phyloP scores from a whole-genome alignment of 2,888 invertebrate species.

The Rotaria socialis region DNA sequence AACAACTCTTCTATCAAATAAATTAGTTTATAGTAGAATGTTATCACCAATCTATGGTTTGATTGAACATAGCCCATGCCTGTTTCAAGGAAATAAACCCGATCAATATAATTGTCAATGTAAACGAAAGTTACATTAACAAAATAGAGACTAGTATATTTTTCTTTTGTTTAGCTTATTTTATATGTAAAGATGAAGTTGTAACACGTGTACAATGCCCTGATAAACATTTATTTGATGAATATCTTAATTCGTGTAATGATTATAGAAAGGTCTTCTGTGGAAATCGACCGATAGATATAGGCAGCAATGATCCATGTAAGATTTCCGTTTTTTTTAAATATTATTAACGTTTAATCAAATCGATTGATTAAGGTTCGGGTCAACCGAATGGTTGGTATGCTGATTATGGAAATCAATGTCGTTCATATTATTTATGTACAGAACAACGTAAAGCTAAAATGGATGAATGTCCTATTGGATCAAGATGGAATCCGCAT shows the following conservation, averaged over 20 bases:
- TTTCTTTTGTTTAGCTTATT: constrained; percentile 36
- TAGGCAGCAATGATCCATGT: constrained; percentile 39
- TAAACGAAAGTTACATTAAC: background rate
- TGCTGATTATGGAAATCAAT: constrained; percentile 43
- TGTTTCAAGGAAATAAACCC: constrained; percentile 39
- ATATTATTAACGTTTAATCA: background rate
- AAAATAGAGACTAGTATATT: background rate
- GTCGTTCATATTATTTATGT: constrained; percentile 41
- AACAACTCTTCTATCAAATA: background rate
- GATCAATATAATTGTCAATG: constrained; percentile 41
- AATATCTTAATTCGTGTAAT: constrained; percentile 39
- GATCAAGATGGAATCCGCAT: constrained; percentile 40
- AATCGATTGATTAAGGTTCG: background rate
- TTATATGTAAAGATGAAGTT: constrained; percentile 41
- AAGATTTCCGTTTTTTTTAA: background rate
- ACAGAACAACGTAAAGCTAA: constrained; percentile 35
- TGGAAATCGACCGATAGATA: constrained; percentile 43
- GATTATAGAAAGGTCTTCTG: constrained; percentile 43
- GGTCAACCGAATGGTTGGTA: constrained; percentile 35
- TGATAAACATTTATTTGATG: constrained; percentile 42
- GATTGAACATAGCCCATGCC: constrained; percentile 12
- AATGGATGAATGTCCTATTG: constrained; percentile 44
- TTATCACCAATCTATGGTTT: background rate
- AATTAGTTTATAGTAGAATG: background rate
- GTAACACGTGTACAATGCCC: constrained; percentile 39